Evolutionary conservation across 92 coral and sea anemone species (phyloP).

Genomic region (Siderastrea radians): DNA sequence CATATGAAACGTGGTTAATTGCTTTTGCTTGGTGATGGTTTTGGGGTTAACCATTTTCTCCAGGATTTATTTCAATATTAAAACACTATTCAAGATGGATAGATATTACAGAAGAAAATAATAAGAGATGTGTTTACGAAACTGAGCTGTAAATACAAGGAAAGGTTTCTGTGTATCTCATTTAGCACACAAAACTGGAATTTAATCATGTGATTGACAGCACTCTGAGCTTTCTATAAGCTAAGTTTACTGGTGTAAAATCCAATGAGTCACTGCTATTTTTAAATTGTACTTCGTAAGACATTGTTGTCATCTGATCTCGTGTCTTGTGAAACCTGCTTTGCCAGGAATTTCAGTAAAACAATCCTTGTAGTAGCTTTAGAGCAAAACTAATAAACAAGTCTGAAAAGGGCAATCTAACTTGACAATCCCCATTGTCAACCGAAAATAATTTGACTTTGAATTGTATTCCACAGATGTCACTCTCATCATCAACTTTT

Average conservation of each 20-base stretch:
- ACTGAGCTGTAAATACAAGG: not conserved
- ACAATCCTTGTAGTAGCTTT: not conserved
- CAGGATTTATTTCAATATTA: slow-evolving; percentile 15
- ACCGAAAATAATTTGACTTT: not conserved
- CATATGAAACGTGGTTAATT: slow-evolving; percentile 17
- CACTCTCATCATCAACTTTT: not conserved
- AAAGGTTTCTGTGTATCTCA: not conserved
- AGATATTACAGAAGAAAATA: not conserved
- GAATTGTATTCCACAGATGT: slow-evolving; percentile 17
- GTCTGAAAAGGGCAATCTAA: not conserved
- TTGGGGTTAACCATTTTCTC: slow-evolving; percentile 25
- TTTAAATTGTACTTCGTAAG: not conserved
- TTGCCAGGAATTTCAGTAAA: not conserved
- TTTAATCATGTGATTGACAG: not conserved
- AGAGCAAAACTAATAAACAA: not conserved
- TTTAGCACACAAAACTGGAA: not conserved
- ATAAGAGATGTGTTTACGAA: not conserved
- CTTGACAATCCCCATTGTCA: not conserved
- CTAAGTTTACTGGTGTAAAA: not conserved
- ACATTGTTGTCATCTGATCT: not conserved
- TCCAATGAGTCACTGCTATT: slow-evolving; percentile 7
- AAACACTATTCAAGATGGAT: slow-evolving; percentile 14
- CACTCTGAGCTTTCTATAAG: not conserved
- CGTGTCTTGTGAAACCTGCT: not conserved
- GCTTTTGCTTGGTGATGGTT: slow-evolving; percentile 21